Conservation (phyloP, 2,113 vertebrate genomes). For the Pogonocichla stellata region DNA sequence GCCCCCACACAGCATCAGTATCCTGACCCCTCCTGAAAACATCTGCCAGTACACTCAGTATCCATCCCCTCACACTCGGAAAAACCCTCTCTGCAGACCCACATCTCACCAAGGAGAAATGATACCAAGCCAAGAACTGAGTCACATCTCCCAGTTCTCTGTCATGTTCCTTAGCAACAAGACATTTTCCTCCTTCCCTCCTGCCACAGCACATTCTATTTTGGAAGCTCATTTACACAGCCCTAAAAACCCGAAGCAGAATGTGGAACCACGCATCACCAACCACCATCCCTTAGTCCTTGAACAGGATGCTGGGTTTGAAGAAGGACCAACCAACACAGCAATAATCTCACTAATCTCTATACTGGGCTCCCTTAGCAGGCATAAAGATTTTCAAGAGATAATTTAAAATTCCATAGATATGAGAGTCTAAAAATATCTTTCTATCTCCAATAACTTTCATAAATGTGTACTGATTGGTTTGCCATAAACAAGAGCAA, state of each 20-base stretch:
- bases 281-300: neutral
- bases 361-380: neutral
- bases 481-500: neutral
- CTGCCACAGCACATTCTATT: constrained; percentile 50
- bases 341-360: neutral
- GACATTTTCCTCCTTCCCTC: constrained; percentile 25
- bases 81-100: neutral
- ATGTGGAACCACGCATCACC: neutral
- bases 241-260: constrained; percentile 16
- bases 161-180: constrained; percentile 59
- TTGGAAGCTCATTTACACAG: constrained; percentile 51
- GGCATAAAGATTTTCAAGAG: neutral
- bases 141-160: constrained; percentile 44
- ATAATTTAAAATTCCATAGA: neutral
- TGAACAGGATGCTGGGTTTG: neutral
- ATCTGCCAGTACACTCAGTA: neutral
- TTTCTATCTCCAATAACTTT: neutral
- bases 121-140: neutral
- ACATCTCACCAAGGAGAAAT: neutral
- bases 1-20: neutral
- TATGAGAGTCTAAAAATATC: neutral
- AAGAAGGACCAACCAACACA: neutral
- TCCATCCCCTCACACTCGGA: neutral
- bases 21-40: neutral
- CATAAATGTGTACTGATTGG: neutral